Base-by-base conservation (phyloP, 2,113 vertebrate species). In the Cheirogaleus medius region DNA sequence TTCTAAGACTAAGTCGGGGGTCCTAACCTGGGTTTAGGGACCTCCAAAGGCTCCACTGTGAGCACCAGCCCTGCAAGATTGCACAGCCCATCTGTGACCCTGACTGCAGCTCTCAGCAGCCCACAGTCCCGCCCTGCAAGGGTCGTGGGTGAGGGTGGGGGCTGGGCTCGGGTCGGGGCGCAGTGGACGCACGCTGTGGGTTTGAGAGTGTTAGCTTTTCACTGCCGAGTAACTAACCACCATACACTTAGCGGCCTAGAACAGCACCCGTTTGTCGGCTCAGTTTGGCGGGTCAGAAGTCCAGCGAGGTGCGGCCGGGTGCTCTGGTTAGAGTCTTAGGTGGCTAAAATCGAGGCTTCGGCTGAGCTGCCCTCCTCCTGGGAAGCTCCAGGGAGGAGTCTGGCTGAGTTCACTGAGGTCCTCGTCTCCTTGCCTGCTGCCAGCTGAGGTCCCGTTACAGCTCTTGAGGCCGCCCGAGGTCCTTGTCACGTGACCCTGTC, bases 101-200 rank as follows among this genome's bases (percentile, higher is more conserved):
- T n/a, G 21, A 39, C 27, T 1, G 29, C 1, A 29, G 7, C 13
- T 49, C 56, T 54, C 56, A 13, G 73, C 5, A 23, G 60, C 52
- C 7, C 6, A 3, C 20, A 21, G 32, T 27, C 32, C 69, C 37
- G 56, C 74, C 44, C 32, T 52, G 34, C 34, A 8, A 20, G 29
- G 69, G 47, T 52, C 49, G 47, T 0, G 1, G 37, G 21, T 5
- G 5, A 54, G 71, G 39, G 17, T 34, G 74, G 6, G 25, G 54
- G 42, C 58, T 58, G 68, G 39, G 23, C 47, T 25, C 4, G 5
- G n/a, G 84, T 27, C 42, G 49, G 39, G n/a, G 29, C 11, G 14
- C 1, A 5, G 32, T 13, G 4, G 3, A 3, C 5, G 11, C 23
- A 37, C 8, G 6, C 20, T 27, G 34, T 23, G 56, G 17, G 39